phyloP scores from a whole-genome alignment of 2,888 invertebrate genomes.

The Apodemia duryi region DNA sequence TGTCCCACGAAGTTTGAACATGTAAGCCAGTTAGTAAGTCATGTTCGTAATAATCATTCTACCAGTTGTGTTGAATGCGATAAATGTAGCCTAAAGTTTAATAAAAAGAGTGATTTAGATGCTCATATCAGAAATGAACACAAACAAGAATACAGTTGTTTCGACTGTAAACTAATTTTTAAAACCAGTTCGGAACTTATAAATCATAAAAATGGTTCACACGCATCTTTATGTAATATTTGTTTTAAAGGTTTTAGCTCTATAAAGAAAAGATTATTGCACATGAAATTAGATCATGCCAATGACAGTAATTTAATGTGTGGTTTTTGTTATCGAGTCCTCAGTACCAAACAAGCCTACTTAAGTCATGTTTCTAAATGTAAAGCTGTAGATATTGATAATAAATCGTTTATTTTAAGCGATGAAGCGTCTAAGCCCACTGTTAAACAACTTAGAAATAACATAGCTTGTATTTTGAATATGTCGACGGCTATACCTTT shows the following conservation, averaged over 20 bases:
- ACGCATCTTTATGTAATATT: constrained; percentile 49
- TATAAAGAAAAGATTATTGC: constrained; percentile 41
- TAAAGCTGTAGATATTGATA: constrained; percentile 19
- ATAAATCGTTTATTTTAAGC: constrained; percentile 27
- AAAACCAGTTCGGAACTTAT: constrained; percentile 38
- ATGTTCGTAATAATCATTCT: constrained; percentile 52
- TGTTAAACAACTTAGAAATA: constrained; percentile 47
- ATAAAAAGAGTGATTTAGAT: constrained; percentile 53
- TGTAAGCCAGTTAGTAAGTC: constrained; percentile 51
- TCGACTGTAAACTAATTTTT: constrained; percentile 44
- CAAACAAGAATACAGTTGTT: constrained; percentile 31
- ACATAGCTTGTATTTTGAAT: constrained; percentile 54
- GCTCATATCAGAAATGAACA: constrained; percentile 52
- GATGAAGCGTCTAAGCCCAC: constrained; percentile 40
- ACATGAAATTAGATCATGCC: constrained; percentile 48
- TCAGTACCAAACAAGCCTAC: constrained; percentile 39
- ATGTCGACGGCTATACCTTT: constrained; percentile 62
- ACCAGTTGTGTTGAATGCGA: constrained; percentile 52
- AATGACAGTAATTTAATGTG: constrained; percentile 38
- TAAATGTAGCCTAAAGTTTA: constrained; percentile 52
- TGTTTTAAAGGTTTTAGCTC: constrained; percentile 50
- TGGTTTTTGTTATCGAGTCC: constrained; percentile 44
- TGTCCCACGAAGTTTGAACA: constrained; percentile 53
- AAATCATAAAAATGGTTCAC: constrained; percentile 43
- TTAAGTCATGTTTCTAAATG: constrained; percentile 24